Base-by-base conservation (phyloP, 2,797 vertebrate genomes). In the Myotis findleyi region DNA sequence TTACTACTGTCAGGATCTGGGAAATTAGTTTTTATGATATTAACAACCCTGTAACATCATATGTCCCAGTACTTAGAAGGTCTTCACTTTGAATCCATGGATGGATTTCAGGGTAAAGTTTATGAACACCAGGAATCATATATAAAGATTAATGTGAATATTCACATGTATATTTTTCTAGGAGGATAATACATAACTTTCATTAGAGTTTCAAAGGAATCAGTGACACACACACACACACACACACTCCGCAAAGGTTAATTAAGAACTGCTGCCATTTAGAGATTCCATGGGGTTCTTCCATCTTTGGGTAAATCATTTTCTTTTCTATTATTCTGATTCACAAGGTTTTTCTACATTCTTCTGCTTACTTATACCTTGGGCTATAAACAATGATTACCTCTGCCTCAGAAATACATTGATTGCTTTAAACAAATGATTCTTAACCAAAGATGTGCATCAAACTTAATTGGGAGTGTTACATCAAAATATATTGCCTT, bases 361-460 rank as follows among this genome's bases (percentile, higher is more conserved):
- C 21, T 95, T 53, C 59, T 93, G 47, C 72, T 72, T 85, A n/a
- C 33, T 86, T 96, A 47, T 81, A 80, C 87, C 72, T 89, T 87
- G 80, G 81, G 47, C 49, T 77, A 69, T 87, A n/a, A 93, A 88
- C 51, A 91, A 4, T 88, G 81, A 85, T 95, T 88, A 80, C 38
- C 11, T 76, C 23, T 93, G 47, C 33, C 87, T 36, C 17, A 89
- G 71, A 93, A 92, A 94, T 95, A 89, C n/a, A 59, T 41, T 85
- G 76, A 76, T 86, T 77, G 6, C 49, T 87, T 91, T 93, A 82
- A 95, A 89, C 21, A 92, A 84, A 66, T 75, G 55, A 93, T 87
- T 93, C 68, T 90, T 97, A 87, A 87, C n/a, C 71, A 88, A 96
- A 89, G 10, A 51, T 88, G 3, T 64, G 62, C 8, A 73, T 86